Evolutionary conservation across 2,888 invertebrate species (phyloP).

Genomic region (Hemithea aestivaria): DNA sequence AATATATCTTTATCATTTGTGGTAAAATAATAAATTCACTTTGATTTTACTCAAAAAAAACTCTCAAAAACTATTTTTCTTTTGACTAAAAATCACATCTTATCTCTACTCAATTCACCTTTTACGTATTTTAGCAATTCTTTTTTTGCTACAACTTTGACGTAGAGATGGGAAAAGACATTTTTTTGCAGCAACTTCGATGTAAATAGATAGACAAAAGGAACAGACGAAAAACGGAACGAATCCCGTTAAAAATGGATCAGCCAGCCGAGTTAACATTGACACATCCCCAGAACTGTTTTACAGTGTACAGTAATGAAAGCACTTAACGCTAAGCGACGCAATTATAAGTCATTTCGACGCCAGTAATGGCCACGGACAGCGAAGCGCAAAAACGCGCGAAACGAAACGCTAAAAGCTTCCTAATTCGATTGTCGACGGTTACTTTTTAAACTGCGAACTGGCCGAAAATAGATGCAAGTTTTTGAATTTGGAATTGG

Average conservation of each 20-base stretch:
- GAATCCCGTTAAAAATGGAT: slow-evolving; percentile 39
- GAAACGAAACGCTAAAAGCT: slow-evolving; percentile 76
- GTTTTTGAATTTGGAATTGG: slow-evolving; percentile 30
- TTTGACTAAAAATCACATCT: too few relatives aligned
- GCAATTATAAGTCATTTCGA: slow-evolving; percentile 78
- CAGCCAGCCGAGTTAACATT: slow-evolving; percentile 48
- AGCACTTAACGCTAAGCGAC: slow-evolving; percentile 78
- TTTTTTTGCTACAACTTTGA: too few relatives aligned
- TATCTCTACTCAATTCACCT: too few relatives aligned
- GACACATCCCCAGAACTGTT: slow-evolving; percentile 58
- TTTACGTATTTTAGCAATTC: too few relatives aligned
- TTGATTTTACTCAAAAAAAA: too few relatives aligned
- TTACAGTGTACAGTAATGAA: slow-evolving; percentile 66
- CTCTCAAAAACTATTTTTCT: too few relatives aligned
- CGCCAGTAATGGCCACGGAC: slow-evolving; percentile 74
- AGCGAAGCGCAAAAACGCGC: slow-evolving; percentile 76
- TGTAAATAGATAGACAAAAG: too few relatives aligned
- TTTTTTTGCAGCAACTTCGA: too few relatives aligned
- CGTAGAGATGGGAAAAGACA: too few relatives aligned
- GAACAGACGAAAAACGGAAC: slow-evolving; percentile 12
- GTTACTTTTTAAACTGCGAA: slow-evolving; percentile 64
- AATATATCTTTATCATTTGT: too few relatives aligned
- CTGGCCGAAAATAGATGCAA: slow-evolving; percentile 38
- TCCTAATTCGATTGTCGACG: slow-evolving; percentile 74
- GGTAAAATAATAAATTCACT: too few relatives aligned